These are phyloP conservation scores for Sarcophilus harrisii DNA, from an alignment of 2,797 vertebrate genomes.

Conservation along the genomic window DNA sequence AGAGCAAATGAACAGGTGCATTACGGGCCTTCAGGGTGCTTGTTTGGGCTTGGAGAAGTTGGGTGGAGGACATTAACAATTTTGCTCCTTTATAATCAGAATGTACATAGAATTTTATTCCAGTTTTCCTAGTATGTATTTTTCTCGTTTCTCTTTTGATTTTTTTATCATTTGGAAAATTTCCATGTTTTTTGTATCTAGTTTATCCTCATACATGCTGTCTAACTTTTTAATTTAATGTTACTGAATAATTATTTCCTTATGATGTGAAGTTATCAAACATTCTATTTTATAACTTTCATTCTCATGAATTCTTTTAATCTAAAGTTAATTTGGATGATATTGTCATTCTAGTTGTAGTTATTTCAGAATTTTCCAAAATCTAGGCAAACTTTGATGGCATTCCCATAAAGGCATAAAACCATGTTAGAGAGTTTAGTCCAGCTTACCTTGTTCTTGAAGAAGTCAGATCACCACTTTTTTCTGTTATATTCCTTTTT, in stretches of 20 bases:
- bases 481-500: background rate
- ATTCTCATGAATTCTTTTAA: background rate
- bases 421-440: background rate
- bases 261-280: background rate
- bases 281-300: background rate
- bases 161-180: background rate
- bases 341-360: background rate
- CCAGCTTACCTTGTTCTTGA: background rate
- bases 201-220: background rate
- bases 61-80: background rate
- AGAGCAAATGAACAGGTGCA: too few species aligned
- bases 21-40: too few species aligned
- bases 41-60: too few species aligned
- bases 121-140: background rate
- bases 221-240: background rate
- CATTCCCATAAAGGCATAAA: too few species aligned
- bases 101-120: background rate
- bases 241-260: background rate
- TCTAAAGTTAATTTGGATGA: background rate
- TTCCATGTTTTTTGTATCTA: background rate
- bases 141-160: background rate
- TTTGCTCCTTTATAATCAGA: background rate
- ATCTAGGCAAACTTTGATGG: background rate
- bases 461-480: background rate
- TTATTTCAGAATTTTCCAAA: background rate